phyloP scores from a whole-genome alignment of 1,140 invertebrate species.

The Leptestheria dahalacensis region DNA sequence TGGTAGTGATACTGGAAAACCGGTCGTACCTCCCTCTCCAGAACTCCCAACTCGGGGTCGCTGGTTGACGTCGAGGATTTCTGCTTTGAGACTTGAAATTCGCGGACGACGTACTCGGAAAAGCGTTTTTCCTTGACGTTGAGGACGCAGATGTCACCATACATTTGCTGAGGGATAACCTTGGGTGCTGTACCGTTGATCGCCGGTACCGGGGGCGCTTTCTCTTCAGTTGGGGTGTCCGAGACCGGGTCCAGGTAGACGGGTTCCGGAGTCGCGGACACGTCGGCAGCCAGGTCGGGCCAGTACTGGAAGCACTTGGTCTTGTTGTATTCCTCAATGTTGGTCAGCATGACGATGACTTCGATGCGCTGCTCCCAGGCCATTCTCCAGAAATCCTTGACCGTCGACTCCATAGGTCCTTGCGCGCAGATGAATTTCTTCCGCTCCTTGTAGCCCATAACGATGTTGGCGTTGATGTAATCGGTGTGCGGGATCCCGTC shows the following conservation, averaged over 20 bases:
- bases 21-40: constrained; percentile 40
- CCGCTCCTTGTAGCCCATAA: constrained; percentile 77
- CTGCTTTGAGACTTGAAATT: constrained; percentile 31
- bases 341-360: constrained; percentile 85
- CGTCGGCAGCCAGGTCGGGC: constrained; percentile 43
- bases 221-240: constrained; percentile 13
- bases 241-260: constrained; percentile 17
- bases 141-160: constrained; percentile 59
- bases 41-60: constrained; percentile 13
- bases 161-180: constrained; percentile 35
- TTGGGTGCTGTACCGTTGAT: not conserved
- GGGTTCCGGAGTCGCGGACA: constrained; percentile 14
- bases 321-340: constrained; percentile 84
- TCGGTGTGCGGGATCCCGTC: constrained; percentile 54
- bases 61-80: constrained; percentile 4
- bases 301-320: constrained; percentile 87
- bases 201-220: not conserved
- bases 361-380: constrained; percentile 89
- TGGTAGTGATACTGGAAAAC: constrained; percentile 88
- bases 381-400: constrained; percentile 94
- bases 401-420: constrained; percentile 81
- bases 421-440: constrained; percentile 89
- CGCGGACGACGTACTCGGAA: constrained; percentile 61
- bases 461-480: constrained; percentile 88
- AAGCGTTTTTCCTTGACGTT: constrained; percentile 55